A percentile compares a stretch with the other conserved stretches of the same genome.
phyloP scores from a whole-genome alignment of 2,113 vertebrate species.

The Tragelaphus buxtoni region DNA sequence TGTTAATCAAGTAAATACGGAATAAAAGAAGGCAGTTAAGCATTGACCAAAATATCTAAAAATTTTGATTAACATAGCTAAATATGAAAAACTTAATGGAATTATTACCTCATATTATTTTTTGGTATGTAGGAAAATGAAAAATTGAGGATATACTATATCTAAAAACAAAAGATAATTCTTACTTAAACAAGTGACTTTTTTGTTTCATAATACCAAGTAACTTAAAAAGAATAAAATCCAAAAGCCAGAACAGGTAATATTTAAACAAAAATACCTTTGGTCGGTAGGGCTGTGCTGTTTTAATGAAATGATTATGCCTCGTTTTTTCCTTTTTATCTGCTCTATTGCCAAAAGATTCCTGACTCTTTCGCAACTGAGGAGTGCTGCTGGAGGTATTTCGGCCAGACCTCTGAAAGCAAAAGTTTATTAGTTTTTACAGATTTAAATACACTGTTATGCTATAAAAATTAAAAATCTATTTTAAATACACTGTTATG shows the following conservation, averaged over 20 bases:
- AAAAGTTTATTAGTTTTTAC: constrained; percentile 36
- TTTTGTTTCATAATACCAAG: constrained; percentile 2
- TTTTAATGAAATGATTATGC: constrained; percentile 99
- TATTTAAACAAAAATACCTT: constrained; percentile 82
- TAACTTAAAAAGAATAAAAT: constrained; percentile 27
- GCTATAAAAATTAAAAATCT: neutral
- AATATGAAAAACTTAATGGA: neutral
- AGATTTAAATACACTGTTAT: constrained; percentile 19
- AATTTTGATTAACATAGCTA: neutral
- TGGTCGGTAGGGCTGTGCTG: constrained; percentile 98
- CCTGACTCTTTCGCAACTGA: constrained; percentile 92
- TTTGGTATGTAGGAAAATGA: neutral
- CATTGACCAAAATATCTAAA: neutral
- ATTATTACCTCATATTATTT: neutral
- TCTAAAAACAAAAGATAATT: constrained; percentile 8
- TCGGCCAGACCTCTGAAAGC: constrained; percentile 90
- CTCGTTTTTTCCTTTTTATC: constrained; percentile 98
- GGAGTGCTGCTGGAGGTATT: constrained; percentile 88
- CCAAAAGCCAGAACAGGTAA: neutral
- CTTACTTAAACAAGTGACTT: constrained; percentile 13
- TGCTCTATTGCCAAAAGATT: constrained; percentile 94
- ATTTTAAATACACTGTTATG: neutral
- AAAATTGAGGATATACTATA: neutral
- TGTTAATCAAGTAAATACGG: neutral
- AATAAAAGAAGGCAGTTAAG: neutral